A percentile compares a stretch with the other conserved stretches of the same genome.
Evolutionary conservation across 2,113 vertebrate genomes (phyloP).

Genomic region (Lagenorhynchus albirostris): DNA sequence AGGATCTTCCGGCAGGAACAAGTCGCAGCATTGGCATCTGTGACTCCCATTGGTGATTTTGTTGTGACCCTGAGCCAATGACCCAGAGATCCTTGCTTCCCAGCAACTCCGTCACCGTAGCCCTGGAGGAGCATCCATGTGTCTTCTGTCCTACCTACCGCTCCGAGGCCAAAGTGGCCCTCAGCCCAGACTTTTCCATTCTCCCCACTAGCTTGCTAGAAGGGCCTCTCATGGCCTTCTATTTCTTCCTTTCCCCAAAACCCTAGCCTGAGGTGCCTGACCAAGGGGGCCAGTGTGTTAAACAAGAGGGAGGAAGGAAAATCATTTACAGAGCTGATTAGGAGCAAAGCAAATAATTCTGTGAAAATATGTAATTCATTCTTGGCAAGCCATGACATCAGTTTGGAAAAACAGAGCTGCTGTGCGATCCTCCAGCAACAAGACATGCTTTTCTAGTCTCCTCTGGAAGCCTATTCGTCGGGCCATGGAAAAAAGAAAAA

Average conservation of each 20-base stretch:
- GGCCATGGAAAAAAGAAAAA: background rate
- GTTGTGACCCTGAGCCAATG: fast-evolving
- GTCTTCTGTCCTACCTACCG: background rate
- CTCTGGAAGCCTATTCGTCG: background rate
- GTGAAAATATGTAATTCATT: slow-evolving; percentile 45
- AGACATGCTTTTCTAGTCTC: background rate
- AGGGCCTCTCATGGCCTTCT: background rate
- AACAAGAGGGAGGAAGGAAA: background rate
- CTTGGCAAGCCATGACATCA: background rate
- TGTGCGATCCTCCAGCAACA: background rate
- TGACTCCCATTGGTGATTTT: background rate
- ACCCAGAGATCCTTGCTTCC: background rate
- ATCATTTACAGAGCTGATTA: background rate
- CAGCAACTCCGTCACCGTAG: background rate
- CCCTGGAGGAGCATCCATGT: background rate
- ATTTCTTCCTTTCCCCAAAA: background rate
- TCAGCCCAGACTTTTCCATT: background rate
- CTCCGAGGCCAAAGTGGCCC: background rate
- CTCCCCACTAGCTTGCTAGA: background rate
- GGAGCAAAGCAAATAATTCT: background rate
- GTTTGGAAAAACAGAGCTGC: background rate
- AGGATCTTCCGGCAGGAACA: background rate
- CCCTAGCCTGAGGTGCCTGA: background rate
- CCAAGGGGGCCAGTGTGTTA: background rate
- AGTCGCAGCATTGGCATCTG: background rate